Evolutionary conservation across 1,140 invertebrate genomes (phyloP).

Genomic region (Antheraea pernyi): DNA sequence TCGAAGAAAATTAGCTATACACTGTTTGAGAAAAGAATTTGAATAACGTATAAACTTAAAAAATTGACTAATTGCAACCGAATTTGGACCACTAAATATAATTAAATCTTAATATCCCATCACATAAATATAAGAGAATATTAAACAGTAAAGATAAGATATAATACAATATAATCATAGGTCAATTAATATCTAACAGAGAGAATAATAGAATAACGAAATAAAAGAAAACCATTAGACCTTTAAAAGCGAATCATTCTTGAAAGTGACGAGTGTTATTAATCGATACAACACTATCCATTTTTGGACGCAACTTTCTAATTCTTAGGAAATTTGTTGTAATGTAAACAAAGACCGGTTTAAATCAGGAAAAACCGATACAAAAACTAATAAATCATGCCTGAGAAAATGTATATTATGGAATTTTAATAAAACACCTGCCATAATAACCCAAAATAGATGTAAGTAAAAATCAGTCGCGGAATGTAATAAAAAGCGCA

Average conservation of each 20-base stretch:
- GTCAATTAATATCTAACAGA: constrained; percentile 1
- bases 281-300: constrained; percentile 6
- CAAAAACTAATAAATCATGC: background rate
- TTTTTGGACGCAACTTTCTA: constrained; percentile 19
- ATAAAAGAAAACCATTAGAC: background rate
- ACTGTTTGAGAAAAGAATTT: too few relatives aligned
- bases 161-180: background rate
- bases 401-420: background rate
- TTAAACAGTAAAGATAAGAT: background rate
- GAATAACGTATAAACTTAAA: too few relatives aligned
- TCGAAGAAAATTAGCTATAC: too few relatives aligned
- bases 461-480: too few relatives aligned
- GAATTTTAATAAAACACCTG: too few relatives aligned
- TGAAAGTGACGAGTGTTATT: background rate
- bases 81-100: background rate
- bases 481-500: too few relatives aligned
- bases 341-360: constrained; percentile 25
- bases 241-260: constrained; percentile 2
- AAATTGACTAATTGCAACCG: too few relatives aligned
- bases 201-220: background rate
- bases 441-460: too few relatives aligned
- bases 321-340: constrained; percentile 24
- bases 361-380: background rate
- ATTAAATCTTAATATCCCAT: background rate
- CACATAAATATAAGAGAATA: background rate